Evolutionary conservation across 2,113 vertebrate genomes (phyloP).

Genomic region (Chaetodon trifascialis): DNA sequence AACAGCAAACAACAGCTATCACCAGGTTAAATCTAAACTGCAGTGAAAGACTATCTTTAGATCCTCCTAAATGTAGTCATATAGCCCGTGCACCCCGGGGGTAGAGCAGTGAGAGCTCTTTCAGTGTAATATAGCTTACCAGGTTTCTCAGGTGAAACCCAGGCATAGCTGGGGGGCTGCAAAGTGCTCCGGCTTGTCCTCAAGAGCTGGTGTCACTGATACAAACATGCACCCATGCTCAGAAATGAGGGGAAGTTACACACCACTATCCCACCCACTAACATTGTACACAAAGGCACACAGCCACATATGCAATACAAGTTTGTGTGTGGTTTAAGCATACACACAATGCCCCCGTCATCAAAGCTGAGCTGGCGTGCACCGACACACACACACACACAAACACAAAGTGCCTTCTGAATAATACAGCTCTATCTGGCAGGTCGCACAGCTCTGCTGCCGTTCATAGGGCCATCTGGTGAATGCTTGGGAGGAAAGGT

Average conservation of each 20-base stretch:
- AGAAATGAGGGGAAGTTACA: constrained; percentile 25
- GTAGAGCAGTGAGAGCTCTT: constrained; percentile 48
- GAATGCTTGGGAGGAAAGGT: constrained; percentile 81
- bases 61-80: constrained; percentile 41
- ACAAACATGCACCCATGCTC: constrained; percentile 31
- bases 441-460: constrained; percentile 58
- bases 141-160: constrained; percentile 76
- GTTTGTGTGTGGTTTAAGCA: constrained; percentile 27
- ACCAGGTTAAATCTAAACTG: constrained; percentile 40
- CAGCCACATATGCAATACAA: constrained; percentile 36
- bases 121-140: constrained; percentile 78
- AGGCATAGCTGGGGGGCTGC: constrained; percentile 69
- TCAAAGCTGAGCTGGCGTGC: constrained; percentile 51
- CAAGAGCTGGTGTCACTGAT: constrained; percentile 61
- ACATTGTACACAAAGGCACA: constrained; percentile 24
- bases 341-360: constrained; percentile 21
- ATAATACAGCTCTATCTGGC: constrained; percentile 81
- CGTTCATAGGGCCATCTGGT: constrained; percentile 78
- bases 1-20: constrained; percentile 13
- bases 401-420: constrained; percentile 74
- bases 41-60: constrained; percentile 42
- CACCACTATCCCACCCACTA: constrained; percentile 49
- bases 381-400: constrained; percentile 29
- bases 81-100: constrained; percentile 43
- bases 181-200: constrained; percentile 65